phyloP scores from a whole-genome alignment of 2,888 invertebrate genomes.

The Onchidella celtica region DNA sequence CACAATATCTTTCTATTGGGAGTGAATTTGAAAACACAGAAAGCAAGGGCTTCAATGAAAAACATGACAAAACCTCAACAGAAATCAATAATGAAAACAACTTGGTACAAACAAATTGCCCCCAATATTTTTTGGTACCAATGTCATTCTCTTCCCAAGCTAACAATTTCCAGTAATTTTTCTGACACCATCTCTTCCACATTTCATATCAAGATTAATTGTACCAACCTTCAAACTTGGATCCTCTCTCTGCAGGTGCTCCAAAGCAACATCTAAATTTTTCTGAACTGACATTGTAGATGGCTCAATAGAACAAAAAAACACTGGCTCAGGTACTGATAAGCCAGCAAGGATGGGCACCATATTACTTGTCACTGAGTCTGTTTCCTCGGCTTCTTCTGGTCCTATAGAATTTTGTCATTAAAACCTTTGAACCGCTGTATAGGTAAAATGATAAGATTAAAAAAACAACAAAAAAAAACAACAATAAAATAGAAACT shows the following conservation, averaged over 20 bases:
- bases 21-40: no score
- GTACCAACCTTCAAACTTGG: conserved; percentile 82
- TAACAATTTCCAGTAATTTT: no score
- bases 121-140: no score
- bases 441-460: neutral
- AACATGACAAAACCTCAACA: no score
- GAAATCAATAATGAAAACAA: no score
- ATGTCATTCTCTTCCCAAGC: no score
- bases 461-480: neutral
- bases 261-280: conserved; percentile 89
- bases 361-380: conserved; percentile 36
- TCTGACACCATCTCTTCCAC: no score
- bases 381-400: conserved; percentile 40
- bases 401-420: neutral
- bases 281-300: conserved; percentile 88
- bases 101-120: no score
- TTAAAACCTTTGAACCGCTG: neutral
- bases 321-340: conserved; percentile 94
- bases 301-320: conserved; percentile 97
- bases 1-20: no score
- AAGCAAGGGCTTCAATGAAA: no score
- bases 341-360: conserved; percentile 83
- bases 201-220: no score
- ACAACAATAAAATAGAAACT: neutral
- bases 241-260: conserved; percentile 92